Evolutionary conservation across 2,797 vertebrate species (phyloP), one percentile per base, ranked within the genome.

Genomic region (Periparus ater): DNA sequence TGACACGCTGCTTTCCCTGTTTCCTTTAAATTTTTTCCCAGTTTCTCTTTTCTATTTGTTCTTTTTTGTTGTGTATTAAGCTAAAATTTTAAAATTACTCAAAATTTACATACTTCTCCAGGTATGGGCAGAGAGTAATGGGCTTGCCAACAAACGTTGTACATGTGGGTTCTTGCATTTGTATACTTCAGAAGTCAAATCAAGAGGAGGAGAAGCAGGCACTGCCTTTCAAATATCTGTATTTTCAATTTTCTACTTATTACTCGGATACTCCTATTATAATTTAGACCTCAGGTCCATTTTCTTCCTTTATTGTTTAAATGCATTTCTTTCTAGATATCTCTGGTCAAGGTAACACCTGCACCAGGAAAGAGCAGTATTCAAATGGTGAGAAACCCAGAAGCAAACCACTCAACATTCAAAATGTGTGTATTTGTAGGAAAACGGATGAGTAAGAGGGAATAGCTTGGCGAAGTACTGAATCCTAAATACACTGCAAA

Each of bases 61-160:
- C 23, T 65, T 57, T 76, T 66, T 68, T 54, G 20, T 76, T 12
- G 18, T 29, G 82, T 13, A 38, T 54, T 62, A 20, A 55, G 14
- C 29, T 67, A 17, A 61, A 19, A 2, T 70, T 62, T 18, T 21
- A 1, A 36, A 87, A 76, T 48, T 61, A 14, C 8, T 57, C 2
- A 6, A 58, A 73, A 34, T 10, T 34, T 61, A 10, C 48, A 3
- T 38, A 12, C 22, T 72, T 77, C 34, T 58, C 8, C 25, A 36
- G 11, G 3, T 36, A 29, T 13, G 14, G 57, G 20, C 29, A 26
- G 13, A 26, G 12, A 38, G 8, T 18, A 6, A 6, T 62, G 38
- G 30, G 6, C 12, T 82, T 79, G n/a, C 14, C 45, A 50, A 7
- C 5, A 57, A 20, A 20, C 0, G 0, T n/a, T 36, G 4, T 25